A percentile compares a stretch with the other conserved stretches of the same genome.
Conservation (phyloP, 2,113 vertebrate species). For the Hypocryptadius cinnamomeus region DNA sequence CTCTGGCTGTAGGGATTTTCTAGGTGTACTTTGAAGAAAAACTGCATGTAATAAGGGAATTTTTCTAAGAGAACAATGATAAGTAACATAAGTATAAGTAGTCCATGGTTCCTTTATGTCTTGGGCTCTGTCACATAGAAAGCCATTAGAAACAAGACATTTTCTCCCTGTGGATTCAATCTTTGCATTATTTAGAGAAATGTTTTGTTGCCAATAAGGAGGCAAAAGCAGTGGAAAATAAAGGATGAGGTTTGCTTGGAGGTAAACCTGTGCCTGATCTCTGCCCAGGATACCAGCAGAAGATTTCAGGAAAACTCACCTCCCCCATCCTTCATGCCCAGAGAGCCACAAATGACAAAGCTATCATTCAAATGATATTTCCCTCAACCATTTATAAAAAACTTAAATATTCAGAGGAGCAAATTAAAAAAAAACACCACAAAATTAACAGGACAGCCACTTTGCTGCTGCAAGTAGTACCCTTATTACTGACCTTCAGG, state of each 20-base stretch:
- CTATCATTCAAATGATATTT: neutral
- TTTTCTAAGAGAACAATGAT: neutral
- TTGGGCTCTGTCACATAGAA: neutral
- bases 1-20: neutral
- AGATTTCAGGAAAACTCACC: neutral
- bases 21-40: neutral
- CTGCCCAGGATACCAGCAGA: neutral
- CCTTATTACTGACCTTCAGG: neutral
- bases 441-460: neutral
- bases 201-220: neutral
- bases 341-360: neutral
- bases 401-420: neutral
- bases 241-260: neutral
- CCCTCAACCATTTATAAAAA: neutral
- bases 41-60: neutral
- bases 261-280: neutral
- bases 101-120: neutral
- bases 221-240: neutral
- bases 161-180: neutral
- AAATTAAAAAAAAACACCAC: neutral
- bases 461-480: neutral
- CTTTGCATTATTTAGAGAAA: neutral
- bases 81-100: neutral
- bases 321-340: neutral
- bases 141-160: neutral